A percentile compares a stretch with the other conserved stretches of the same genome.
Evolutionary conservation across 2,888 invertebrate species (phyloP).

Genomic region (Tiliacea citrago): DNA sequence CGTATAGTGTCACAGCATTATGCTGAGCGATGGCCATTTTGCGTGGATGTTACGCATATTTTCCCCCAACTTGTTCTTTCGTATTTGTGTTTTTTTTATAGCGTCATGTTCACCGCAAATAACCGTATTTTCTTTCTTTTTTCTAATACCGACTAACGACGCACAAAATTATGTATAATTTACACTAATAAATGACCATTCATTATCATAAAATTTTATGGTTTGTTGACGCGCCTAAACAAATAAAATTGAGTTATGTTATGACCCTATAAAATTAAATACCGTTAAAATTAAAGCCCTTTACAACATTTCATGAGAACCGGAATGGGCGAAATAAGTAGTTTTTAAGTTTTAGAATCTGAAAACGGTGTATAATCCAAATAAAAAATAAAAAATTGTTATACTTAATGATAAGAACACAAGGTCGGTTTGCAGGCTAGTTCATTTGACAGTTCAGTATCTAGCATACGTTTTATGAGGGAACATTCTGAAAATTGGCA

Average conservation of each 20-base stretch:
- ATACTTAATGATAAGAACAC: not conserved
- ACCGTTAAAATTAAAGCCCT: constrained; percentile 57
- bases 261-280: constrained; percentile 71
- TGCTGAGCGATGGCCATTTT: too few species aligned
- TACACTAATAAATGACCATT: constrained; percentile 24
- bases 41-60: too few species aligned
- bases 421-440: not conserved
- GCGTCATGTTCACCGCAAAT: too few species aligned
- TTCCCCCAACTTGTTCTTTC: too few species aligned
- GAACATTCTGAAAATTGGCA: too few species aligned
- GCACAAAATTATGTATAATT: constrained; percentile 1
- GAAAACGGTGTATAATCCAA: not conserved
- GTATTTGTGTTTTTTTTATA: too few species aligned
- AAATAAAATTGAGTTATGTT: constrained; percentile 74
- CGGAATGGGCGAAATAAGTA: constrained; percentile 14
- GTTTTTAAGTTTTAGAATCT: constrained; percentile 26
- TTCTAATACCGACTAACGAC: not conserved
- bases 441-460: not conserved
- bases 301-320: constrained; percentile 55
- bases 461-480: too few species aligned
- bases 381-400: not conserved
- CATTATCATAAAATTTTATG: constrained; percentile 64
- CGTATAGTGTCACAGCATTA: too few species aligned
- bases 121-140: too few species aligned
- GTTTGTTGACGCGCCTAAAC: constrained; percentile 70